Base-by-base conservation (phyloP, 2,113 vertebrate species). In the Pluvialis apricaria region DNA sequence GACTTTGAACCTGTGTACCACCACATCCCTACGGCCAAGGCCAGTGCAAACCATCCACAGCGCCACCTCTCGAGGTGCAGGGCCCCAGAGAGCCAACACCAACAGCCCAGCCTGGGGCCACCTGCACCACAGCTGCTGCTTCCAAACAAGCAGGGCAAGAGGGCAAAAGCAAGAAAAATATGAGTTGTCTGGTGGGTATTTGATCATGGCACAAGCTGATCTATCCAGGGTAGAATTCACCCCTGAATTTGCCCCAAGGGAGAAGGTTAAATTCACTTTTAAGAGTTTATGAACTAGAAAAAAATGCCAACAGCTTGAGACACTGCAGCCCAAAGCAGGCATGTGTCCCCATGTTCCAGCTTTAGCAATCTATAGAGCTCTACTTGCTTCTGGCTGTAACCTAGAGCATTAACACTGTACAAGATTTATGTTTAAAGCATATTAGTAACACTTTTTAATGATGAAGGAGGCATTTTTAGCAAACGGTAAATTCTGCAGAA, bases 401-500 rank as follows among this genome's bases (percentile, higher is more conserved):
- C 70, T 72, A 16, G 19, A 85, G 90, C 32, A 79, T 57, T 86
- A 91, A 64, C 24, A 8, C 26, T 15, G 28, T 36, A 69, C 31
- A 72, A 82, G 96, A 92, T 91, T 92, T 82, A 96, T 49, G 77
- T 42, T 83, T 84, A 92, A 94, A 94, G 92, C 83, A 45, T 51
- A 73, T 95, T 91, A 95, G 77, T 61, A 91, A 94, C 73, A 72
- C 54, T 90, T 85, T 61, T 77, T 88, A 77, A 95, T 28, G 54
- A 75, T 24, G 45, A 57, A 77, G 82, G 75, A 80, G 22, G 84
- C 75, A 76, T 88, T 97, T 94, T 94, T 57, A 89, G 65, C 86
- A 61, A 94, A 92, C 77, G 82, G 70, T 85, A 96, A 92, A 87
- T 95, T 94, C 91, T 82, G 73, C 78, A 72, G 84, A 72, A 96